A percentile compares a stretch with the other conserved stretches of the same genome.
Conservation (phyloP, 1,140 invertebrate species). For the Drosophila micromelanica region DNA sequence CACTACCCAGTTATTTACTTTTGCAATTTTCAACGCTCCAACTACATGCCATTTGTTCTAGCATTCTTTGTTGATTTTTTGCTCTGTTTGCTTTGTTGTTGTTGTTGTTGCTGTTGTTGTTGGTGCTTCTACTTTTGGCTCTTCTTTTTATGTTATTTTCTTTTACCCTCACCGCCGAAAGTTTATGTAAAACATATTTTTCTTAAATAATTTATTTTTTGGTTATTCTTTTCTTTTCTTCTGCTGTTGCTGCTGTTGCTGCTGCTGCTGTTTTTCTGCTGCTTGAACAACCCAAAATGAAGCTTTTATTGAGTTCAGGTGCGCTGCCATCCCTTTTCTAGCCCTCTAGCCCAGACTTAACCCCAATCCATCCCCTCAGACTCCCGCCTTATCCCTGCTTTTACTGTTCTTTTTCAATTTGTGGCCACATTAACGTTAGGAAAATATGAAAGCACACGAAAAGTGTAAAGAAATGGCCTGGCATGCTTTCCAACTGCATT, state of each 20-base stretch:
- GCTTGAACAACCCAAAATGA: slow-evolving; percentile 81
- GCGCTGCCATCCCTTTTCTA: slow-evolving; percentile 28
- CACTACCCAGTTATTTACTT: slow-evolving; percentile 67
- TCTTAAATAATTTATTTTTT: slow-evolving; percentile 82
- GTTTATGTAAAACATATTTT: slow-evolving; percentile 83
- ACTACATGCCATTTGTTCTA: slow-evolving; percentile 80
- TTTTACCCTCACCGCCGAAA: slow-evolving; percentile 37
- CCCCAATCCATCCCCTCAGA: slow-evolving; percentile 41
- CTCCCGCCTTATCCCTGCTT: slow-evolving; percentile 47
- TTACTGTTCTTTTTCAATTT: slow-evolving; percentile 76
- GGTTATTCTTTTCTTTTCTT: slow-evolving; percentile 47
- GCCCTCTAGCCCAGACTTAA: background rate
- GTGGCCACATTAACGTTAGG: slow-evolving; percentile 81
- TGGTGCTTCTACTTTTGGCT: slow-evolving; percentile 16
- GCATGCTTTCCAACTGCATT: slow-evolving; percentile 56
- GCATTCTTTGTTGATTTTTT: slow-evolving; percentile 49
- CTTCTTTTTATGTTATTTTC: slow-evolving; percentile 10
- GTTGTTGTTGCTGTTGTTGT: slow-evolving; percentile 18
- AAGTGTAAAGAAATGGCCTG: slow-evolving; percentile 75
- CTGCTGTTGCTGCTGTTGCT: slow-evolving; percentile 51
- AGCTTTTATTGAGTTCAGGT: slow-evolving; percentile 83
- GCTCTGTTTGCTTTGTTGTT: slow-evolving; percentile 15
- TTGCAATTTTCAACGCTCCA: slow-evolving; percentile 80
- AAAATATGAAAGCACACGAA: slow-evolving; percentile 80
- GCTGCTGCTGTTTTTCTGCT: slow-evolving; percentile 67